phyloP scores from a whole-genome alignment of 1,140 invertebrate species.

The Monochamus saltuarius region DNA sequence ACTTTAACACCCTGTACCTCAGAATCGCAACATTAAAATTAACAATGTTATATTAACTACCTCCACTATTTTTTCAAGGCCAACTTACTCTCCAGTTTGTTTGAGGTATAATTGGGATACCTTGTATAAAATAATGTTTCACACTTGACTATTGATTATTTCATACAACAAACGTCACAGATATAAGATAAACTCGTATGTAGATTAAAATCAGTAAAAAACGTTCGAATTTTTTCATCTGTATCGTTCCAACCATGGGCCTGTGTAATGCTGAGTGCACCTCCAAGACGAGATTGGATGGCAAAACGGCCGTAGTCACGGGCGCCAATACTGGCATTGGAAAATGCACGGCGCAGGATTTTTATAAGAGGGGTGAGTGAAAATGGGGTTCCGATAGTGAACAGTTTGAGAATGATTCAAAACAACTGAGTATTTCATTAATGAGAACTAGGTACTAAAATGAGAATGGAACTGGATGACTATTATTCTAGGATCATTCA shows the following conservation, averaged over 20 bases:
- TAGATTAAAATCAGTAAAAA: too few species aligned
- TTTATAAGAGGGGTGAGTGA: slow-evolving; percentile 26
- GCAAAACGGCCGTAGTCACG: slow-evolving; percentile 78
- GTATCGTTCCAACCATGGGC: too few species aligned
- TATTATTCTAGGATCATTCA: too few species aligned
- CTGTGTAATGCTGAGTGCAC: slow-evolving; percentile 60
- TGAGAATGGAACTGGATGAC: too few species aligned
- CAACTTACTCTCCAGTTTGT: not conserved
- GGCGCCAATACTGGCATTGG: slow-evolving; percentile 91
- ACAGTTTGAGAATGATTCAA: not conserved
- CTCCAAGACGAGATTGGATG: slow-evolving; percentile 61
- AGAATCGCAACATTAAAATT: too few species aligned
- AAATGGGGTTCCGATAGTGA: not conserved
- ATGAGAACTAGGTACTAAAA: too few species aligned
- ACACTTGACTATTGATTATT: too few species aligned
- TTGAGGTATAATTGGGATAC: not conserved
- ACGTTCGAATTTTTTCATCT: too few species aligned
- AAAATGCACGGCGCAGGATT: slow-evolving; percentile 65
- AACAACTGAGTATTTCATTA: not conserved
- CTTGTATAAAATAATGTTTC: too few species aligned
- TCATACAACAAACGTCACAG: too few species aligned
- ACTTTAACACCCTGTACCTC: too few species aligned
- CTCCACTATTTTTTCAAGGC: not conserved
- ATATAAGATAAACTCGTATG: too few species aligned
- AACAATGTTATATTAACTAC: not conserved